Base-by-base conservation (phyloP, 2,888 invertebrate species). In the Eumerus sabulonum region DNA sequence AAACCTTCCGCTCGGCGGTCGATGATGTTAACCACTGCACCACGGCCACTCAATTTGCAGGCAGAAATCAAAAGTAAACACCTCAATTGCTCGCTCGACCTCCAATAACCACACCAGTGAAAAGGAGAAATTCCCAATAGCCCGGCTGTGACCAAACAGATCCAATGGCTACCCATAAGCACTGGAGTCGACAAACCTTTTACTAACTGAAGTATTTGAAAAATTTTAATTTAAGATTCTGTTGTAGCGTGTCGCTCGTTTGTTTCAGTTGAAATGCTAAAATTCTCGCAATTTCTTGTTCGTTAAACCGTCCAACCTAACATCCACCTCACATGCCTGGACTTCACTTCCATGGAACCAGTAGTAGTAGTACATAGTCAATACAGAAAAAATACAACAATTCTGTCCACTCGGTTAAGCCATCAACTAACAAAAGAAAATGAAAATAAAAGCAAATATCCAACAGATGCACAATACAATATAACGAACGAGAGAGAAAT, bases 201-300 rank as follows among this genome's bases (percentile, higher is more conserved):
- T 27, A 27, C 27, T 4, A 27, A 27, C 3, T 27, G 13, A 74
- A 64, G 50, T 70, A 79, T 88, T 88, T 86, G 83, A 88, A 88
- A 87, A 88, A 88, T 88, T 88, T 88, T 88, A 88, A 88, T 88
- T 88, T 88, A 88, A 88, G 87, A 88, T 88, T 87, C 82, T 81
- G 79, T 83, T 82, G 84, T 81, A 82, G 85, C 88, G 87, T 88
- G 88, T 88, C 88, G 87, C 87, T 88, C 86, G 88, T 88, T 88
- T 88, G 88, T 88, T 88, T 88, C 87, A 85, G 84, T 82, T 85
- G 87, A 88, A 88, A 88, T 86, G 86, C 85, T 87, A 85, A 88
- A 88, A 88, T 88, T 88, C 88, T 86, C 88, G 87, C 87, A 87
- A 88, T 88, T 88, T 88, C 86, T 86, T 87, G 86, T 87, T 86